Base-by-base conservation (phyloP, 2,113 vertebrate species). In the Chascanopsetta lugubris region DNA sequence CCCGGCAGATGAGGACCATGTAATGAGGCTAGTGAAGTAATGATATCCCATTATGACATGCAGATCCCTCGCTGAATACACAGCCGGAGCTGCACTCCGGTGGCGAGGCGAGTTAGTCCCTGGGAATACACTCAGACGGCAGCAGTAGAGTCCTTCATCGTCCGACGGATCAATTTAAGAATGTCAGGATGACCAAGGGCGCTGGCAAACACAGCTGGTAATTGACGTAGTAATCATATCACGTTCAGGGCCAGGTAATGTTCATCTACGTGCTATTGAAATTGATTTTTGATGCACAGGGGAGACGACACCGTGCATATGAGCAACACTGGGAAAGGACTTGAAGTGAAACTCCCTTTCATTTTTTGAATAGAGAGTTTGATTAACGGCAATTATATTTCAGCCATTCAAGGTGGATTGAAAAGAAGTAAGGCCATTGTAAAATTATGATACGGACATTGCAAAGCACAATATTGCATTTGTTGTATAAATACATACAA, bases 21-120 rank as follows among this genome's bases (percentile, higher is more conserved):
- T 91, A 89, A 92, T 90, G 86, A 91, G 85, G 86, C 69, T 80
- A 84, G 83, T 79, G 82, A 82, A 85, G 84, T 91, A 91, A 91
- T 91, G 88, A 91, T 90, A 85, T 85, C 88, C 86, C 85, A 92
- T 93, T 89, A 91, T 89, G 82, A 83, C 82, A 73, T 81, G 80
- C 75, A 80, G 83, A 89, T 92, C 85, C 88, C 89, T 85, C 24
- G 86, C 80, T 87, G 77, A 84, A 87, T 69, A 70, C 58, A 60
- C 67, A 70, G 63, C 69, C 69, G 50, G 71, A 25, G 75, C 70
- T 71, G n/a, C 72, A 70, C 62, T 72, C 58, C 61, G n/a, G 67
- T 30, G 48, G 47, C 7, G 12, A 77, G 72, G 49, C 30, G 13
- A 15, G 61, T 55, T 73, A 82, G 75, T 72, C 67, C 45, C 21